Evolutionary conservation across 30 jellyfish, hydroid and myxozoan genomes (phyloP), one percentile per base, ranked within the genome.

Genomic region (Aurelia aurita complex sp. Pacific): DNA sequence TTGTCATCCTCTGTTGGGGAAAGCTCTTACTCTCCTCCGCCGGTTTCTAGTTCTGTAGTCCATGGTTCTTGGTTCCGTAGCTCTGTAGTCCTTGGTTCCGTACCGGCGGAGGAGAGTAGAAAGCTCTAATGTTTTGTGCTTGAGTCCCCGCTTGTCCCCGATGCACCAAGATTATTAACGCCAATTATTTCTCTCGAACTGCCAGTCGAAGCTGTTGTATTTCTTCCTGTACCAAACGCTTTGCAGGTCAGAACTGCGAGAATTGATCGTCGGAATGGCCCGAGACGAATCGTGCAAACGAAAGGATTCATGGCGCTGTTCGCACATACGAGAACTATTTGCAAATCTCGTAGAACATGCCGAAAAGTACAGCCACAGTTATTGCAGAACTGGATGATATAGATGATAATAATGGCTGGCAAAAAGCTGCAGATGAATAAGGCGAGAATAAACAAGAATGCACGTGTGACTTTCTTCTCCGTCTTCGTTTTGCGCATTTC

Each of bases 221-320:
- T 46, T 46, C 57, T 46, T 46, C 57, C 57, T 46, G 1, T 46
- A 5, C 74, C 38, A 23, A 64, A 50, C 0, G 36, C 16, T 53
- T 40, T 67, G 74, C 91, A 75, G 1, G 53, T 29, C 3, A 82
- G 1, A 33, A 82, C 17, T 16, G 83, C 85, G 11, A 73, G 18
- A 23, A 82, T 85, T 2, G 94, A 85, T 32, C 81, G 75, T 63
- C 96, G 88, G 69, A 83, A 90, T 9, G 80, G 54, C 35, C 87
- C 87, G 36, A 90, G 73, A 13, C 97, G 88, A 34, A 90, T 69
- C 38, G 92, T 65, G 70, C 91, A 90, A 13, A 90, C 85, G 52
- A 90, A 83, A 0, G 97, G 97, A 77, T 90, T 90, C 91, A 90
- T 79, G n/a, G 94, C 90, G 32, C 95, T 83, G 80, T 90, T 90